Conservation (phyloP, 1,140 invertebrate genomes). For the Pseudomyrmex pallidus region DNA sequence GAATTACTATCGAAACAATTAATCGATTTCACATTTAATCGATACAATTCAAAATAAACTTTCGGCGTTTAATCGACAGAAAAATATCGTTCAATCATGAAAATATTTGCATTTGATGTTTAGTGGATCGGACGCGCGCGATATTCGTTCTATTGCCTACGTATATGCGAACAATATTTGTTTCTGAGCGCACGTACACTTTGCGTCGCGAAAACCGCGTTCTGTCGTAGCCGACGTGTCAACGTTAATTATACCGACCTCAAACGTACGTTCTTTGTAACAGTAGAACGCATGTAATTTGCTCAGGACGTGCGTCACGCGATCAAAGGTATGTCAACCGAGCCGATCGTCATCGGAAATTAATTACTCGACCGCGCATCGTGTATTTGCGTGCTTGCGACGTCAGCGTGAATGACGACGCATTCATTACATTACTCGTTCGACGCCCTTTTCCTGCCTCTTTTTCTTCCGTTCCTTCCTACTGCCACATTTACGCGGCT, state of each 20-base stretch:
- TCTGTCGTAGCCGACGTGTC: slow-evolving; percentile 17
- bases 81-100: not conserved
- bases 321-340: slow-evolving; percentile 53
- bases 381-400: slow-evolving; percentile 35
- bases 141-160: slow-evolving; percentile 31
- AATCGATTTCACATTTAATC: not conserved
- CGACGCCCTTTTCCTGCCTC: not conserved
- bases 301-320: slow-evolving; percentile 34
- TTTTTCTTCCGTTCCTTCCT: not conserved
- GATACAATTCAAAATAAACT: slow-evolving; percentile 8
- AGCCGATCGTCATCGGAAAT: slow-evolving; percentile 50
- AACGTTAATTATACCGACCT: slow-evolving; percentile 49
- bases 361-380: slow-evolving; percentile 45
- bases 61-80: slow-evolving; percentile 9
- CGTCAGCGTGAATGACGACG: slow-evolving; percentile 16
- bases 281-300: slow-evolving; percentile 45
- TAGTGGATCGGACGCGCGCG: not conserved
- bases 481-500: not conserved
- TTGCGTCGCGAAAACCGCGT: slow-evolving; percentile 17
- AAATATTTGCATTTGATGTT: slow-evolving; percentile 15
- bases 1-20: slow-evolving; percentile 17
- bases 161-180: not conserved
- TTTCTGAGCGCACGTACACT: not conserved
- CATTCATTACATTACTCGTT: slow-evolving; percentile 4
- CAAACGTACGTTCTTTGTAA: slow-evolving; percentile 53